These are phyloP conservation scores for Asobara japonica DNA, from an alignment of 1,140 invertebrate genomes.

Conservation along the genomic window DNA sequence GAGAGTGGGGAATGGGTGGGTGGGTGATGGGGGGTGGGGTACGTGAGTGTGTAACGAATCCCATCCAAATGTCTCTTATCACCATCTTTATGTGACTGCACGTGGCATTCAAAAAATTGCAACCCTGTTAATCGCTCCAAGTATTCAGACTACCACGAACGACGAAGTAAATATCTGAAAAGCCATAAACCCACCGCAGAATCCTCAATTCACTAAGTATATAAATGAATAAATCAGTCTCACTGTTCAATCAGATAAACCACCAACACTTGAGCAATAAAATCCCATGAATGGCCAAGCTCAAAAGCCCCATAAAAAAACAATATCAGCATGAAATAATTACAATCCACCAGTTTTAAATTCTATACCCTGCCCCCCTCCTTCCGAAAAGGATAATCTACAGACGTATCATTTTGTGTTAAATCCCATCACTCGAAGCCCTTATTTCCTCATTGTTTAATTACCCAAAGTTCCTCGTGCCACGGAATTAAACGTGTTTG, in stretches of 20 bases:
- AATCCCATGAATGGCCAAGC: background rate
- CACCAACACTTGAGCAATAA: background rate
- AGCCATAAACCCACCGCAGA: background rate
- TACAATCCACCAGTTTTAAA: background rate
- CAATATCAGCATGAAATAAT: background rate
- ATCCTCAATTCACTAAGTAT: no score
- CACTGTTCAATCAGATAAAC: background rate
- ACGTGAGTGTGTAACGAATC: background rate
- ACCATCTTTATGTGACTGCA: background rate
- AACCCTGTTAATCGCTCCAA: background rate
- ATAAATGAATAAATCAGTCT: background rate
- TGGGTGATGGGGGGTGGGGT: no score
- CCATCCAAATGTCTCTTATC: background rate
- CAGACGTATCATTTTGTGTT: background rate
- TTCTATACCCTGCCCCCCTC: no score
- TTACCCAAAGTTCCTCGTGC: constrained; percentile 21
- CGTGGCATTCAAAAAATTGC: background rate
- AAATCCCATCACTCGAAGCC: background rate
- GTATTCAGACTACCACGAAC: background rate
- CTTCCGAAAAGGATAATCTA: constrained; percentile 14
- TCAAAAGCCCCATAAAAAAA: background rate
- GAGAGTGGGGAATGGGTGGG: no score
- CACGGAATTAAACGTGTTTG: constrained; percentile 29
- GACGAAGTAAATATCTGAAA: background rate
- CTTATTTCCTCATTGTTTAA: constrained; percentile 25